Conservation (phyloP, 2,797 vertebrate species). For the Synanceia verrucosa region DNA sequence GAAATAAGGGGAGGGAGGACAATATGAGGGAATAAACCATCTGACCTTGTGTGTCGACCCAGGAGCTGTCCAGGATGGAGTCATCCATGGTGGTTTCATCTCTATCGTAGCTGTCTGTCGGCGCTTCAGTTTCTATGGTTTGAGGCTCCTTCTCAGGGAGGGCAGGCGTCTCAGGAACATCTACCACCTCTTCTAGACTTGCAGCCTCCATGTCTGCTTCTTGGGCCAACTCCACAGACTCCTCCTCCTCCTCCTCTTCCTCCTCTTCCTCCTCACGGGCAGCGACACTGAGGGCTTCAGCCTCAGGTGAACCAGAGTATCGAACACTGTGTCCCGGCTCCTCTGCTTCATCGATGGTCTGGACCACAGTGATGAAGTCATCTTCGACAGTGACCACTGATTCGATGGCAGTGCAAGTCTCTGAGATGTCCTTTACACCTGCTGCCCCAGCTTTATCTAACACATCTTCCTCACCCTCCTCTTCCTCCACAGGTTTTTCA, state of each 20-base stretch:
- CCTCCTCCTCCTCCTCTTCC: slow-evolving; percentile 83
- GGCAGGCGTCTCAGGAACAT: slow-evolving; percentile 81
- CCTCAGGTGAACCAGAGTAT: slow-evolving; percentile 88
- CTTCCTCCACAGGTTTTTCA: slow-evolving; percentile 28
- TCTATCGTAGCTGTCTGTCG: slow-evolving; percentile 91
- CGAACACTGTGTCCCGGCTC: slow-evolving; percentile 92
- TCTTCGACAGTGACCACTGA: slow-evolving; percentile 97
- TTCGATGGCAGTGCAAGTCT: slow-evolving; percentile 90
- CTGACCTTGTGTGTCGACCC: slow-evolving; percentile 98
- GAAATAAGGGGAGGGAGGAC: background rate
- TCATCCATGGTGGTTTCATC: slow-evolving; percentile 99
- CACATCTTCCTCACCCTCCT: slow-evolving; percentile 61
- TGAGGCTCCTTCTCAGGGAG: slow-evolving; percentile 82
- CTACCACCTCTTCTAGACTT: slow-evolving; percentile 79
- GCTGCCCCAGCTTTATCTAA: slow-evolving; percentile 59
- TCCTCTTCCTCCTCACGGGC: slow-evolving; percentile 80
- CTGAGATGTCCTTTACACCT: slow-evolving; percentile 65
- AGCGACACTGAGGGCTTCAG: slow-evolving; percentile 73
- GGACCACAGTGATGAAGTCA: slow-evolving; percentile 97
- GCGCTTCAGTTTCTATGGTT: slow-evolving; percentile 84
- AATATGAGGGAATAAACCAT: slow-evolving; percentile 3
- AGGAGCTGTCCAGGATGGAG: slow-evolving; percentile 98
- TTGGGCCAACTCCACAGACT: slow-evolving; percentile 83
- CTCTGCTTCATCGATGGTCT: slow-evolving; percentile 94
- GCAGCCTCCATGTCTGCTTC: slow-evolving; percentile 81